phyloP scores from a whole-genome alignment of 1,140 invertebrate genomes.

The Phymastichus coffea region DNA sequence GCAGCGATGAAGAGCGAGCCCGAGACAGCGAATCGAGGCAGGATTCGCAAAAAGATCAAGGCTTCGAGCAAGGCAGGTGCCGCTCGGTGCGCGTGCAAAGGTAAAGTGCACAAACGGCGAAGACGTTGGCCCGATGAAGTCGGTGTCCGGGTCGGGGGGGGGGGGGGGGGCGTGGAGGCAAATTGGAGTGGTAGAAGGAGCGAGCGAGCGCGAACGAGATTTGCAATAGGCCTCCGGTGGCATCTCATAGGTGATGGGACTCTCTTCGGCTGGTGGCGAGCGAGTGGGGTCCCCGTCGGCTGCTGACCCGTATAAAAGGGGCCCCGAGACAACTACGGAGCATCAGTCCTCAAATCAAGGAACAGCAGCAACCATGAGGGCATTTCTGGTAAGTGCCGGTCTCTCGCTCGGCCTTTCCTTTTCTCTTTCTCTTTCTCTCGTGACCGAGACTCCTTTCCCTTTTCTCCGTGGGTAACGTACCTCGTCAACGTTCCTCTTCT shows the following conservation, averaged over 20 bases:
- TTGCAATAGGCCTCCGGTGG: constrained; percentile 48
- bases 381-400: constrained; percentile 54
- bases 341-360: constrained; percentile 59
- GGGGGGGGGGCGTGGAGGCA: not conserved
- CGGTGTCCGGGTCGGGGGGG: not conserved
- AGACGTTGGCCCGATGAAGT: no score
- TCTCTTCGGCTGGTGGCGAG: constrained; percentile 41
- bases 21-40: no score
- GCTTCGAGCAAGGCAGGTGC: no score
- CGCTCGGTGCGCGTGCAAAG: no score
- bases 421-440: constrained; percentile 12
- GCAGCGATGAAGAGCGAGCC: no score
- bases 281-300: constrained; percentile 47
- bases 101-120: no score
- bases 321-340: constrained; percentile 50
- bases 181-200: not conserved
- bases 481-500: no score
- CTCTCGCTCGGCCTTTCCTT: constrained; percentile 7
- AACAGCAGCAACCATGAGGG: constrained; percentile 56
- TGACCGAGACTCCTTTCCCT: constrained; percentile 7
- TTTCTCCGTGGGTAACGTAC: no score
- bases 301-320: constrained; percentile 48
- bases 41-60: no score
- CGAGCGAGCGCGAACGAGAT: constrained; percentile 38
- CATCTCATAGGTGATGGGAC: constrained; percentile 57